A percentile compares a stretch with the other conserved stretches of the same genome.
Conservation (phyloP, 92 coral and sea anemone genomes). For the Bergia sp. region DNA sequence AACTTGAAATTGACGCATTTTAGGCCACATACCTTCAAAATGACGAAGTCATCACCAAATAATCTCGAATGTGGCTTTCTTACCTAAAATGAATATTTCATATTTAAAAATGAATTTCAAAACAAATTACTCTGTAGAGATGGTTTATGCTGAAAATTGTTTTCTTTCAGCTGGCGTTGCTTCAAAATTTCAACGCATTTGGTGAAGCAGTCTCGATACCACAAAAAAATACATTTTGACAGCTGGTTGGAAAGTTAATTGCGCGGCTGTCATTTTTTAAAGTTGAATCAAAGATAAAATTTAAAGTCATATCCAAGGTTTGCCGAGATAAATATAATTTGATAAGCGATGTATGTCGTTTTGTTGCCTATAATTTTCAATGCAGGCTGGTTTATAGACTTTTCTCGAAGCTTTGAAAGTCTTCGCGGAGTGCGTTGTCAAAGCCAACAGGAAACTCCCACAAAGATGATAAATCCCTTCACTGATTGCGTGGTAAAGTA, state of each 20-base stretch:
- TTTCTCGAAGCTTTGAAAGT: background rate
- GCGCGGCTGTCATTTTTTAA: background rate
- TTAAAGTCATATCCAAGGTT: slow-evolving; percentile 14
- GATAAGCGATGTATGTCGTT: slow-evolving; percentile 18
- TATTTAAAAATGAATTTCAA: too few relatives aligned
- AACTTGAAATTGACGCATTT: background rate
- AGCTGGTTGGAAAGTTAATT: slow-evolving; percentile 5
- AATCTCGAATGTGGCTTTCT: background rate
- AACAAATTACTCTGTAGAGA: background rate
- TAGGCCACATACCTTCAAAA: too few relatives aligned
- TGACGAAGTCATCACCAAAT: background rate
- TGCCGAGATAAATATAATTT: slow-evolving; percentile 25
- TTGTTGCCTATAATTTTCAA: background rate
- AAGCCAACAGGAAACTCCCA: background rate
- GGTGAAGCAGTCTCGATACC: background rate
- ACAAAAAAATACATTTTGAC: background rate
- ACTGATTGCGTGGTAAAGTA: background rate
- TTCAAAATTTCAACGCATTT: background rate
- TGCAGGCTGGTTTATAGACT: background rate
- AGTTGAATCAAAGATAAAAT: background rate
- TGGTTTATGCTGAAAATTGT: background rate
- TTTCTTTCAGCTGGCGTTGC: background rate
- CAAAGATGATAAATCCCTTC: background rate
- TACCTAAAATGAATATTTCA: too few relatives aligned
- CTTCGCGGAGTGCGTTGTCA: background rate